These are phyloP conservation scores for Nestor notabilis DNA, from an alignment of 2,113 vertebrate species.

Conservation along the genomic window DNA sequence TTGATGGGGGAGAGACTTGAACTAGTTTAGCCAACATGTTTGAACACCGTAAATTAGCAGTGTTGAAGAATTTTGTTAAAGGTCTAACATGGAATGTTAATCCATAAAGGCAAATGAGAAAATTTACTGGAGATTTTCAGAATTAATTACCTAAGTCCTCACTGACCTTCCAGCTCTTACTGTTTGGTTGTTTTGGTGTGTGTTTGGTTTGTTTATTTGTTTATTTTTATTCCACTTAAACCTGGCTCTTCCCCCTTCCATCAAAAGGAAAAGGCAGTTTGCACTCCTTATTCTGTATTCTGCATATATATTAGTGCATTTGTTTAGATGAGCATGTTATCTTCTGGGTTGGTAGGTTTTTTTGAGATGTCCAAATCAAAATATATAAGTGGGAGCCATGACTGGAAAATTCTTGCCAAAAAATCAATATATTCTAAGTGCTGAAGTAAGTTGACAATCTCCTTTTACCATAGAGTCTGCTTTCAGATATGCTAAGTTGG, in stretches of 20 bases:
- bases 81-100: neutral
- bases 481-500: neutral
- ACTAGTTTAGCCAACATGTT: neutral
- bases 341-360: neutral
- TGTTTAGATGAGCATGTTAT: neutral
- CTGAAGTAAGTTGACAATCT: neutral
- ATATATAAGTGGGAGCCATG: neutral
- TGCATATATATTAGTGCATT: neutral
- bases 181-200: neutral
- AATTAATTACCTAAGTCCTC: neutral
- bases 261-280: neutral
- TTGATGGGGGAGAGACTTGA: neutral
- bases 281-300: neutral
- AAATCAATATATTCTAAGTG: neutral
- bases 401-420: neutral
- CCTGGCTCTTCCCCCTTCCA: neutral
- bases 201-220: neutral
- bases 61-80: neutral
- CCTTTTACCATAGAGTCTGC: neutral
- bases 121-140: neutral
- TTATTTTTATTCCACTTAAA: neutral
- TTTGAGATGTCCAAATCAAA: neutral
- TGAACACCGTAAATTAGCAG: neutral
- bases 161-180: neutral
- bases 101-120: neutral